Base-by-base conservation (phyloP, 2,888 invertebrate species). In the Andrena bicolor region DNA sequence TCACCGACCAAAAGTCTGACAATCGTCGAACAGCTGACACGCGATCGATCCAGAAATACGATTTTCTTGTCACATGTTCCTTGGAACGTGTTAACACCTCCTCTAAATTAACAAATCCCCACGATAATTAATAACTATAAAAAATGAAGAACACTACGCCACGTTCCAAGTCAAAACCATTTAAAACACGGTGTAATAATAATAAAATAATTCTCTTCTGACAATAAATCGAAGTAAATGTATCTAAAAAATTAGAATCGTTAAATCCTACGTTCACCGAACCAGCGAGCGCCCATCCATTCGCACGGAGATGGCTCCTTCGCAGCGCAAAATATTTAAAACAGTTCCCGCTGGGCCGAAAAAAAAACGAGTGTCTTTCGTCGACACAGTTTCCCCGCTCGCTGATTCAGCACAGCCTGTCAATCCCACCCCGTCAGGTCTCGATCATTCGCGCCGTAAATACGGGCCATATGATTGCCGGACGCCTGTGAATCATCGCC, bases 11-110 rank as follows among this genome's bases (percentile, higher is more conserved):
- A 61, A 64, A 7, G 49, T 74, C 83, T 80, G 86, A 88, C 88
- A 88, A 84, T 88, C 76, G 74, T 83, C 83, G 82, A 75, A 80
- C 74, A 83, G 80, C 78, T 83, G 88, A 84, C 77, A 80, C 63
- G 51, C 78, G 82, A 64, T 63, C 56, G 28, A 10, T 28, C 49
- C 56, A 68, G 65, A 84, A 84, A 87, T 80, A 85, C 10, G 64
- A 71, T 32, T 61, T 51, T 71, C 28, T 5, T 73, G 16, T 81
- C 77, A 49, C 71, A 63, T 63, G 74, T 58, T 64, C 28, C 23
- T 5, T n/a, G 28, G 2, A 28, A 16, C 23, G 16, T 1, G 7
- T 35, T 23, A 35, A 51, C 16, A 28, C 26, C 64, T 63, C 8
- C 23, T 8, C 66, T 1, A 6, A n/a, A 20, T 26, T 26, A 41